A percentile compares a stretch with the other conserved stretches of the same genome.
Evolutionary conservation across 2,797 vertebrate species (phyloP).

Genomic region (Gephyroberyx darwinii): DNA sequence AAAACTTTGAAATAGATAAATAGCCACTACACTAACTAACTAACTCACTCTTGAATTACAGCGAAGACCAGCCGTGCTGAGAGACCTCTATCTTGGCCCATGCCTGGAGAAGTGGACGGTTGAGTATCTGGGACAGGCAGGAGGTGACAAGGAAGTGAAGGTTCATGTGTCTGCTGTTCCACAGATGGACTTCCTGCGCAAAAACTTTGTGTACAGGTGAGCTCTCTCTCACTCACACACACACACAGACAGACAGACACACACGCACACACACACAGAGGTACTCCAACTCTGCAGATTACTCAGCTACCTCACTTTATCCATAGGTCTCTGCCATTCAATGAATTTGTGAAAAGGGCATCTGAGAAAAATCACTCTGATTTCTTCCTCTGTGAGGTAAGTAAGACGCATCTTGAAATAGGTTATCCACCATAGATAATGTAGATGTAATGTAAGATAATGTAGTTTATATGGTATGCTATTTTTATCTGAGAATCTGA

Average conservation of each 20-base stretch:
- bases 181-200: conserved; percentile 94
- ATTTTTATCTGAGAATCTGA: background rate
- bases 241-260: background rate
- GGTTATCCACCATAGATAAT: no score
- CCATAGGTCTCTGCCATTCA: conserved; percentile 92
- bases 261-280: background rate
- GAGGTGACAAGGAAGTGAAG: conserved; percentile 86
- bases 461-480: no score
- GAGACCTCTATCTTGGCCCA: conserved; percentile 84
- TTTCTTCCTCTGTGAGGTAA: conserved; percentile 92
- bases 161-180: conserved; percentile 88
- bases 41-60: conserved; percentile 52
- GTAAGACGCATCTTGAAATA: background rate
- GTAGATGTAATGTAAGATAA: no score
- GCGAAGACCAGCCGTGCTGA: conserved; percentile 89
- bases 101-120: conserved; percentile 89
- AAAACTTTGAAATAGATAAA: no score
- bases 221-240: background rate
- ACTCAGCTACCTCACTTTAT: background rate
- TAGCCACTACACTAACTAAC: no score
- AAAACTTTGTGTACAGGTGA: conserved; percentile 97
- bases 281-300: background rate
- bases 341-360: conserved; percentile 88
- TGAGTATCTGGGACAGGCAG: conserved; percentile 84
- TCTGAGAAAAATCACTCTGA: conserved; percentile 87